Conservation (phyloP, 2,113 vertebrate species). For the Ochotona princeps region DNA sequence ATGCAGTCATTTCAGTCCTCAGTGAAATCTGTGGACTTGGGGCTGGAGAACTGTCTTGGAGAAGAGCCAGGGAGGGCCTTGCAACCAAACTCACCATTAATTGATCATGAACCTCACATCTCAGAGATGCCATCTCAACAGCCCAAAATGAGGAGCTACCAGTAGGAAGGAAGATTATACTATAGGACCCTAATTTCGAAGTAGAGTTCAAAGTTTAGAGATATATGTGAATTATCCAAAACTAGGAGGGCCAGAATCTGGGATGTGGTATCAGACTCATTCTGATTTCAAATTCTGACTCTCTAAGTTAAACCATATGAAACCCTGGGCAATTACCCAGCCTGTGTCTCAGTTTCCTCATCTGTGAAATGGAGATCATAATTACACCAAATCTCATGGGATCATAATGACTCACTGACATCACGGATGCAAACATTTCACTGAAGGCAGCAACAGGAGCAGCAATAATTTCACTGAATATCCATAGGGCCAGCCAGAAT, state of each 20-base stretch:
- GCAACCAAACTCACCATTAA: neutral
- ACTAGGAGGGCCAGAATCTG: neutral
- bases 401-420: neutral
- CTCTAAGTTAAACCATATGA: neutral
- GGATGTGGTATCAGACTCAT: neutral
- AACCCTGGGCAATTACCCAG: neutral
- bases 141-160: neutral
- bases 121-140: constrained; percentile 3
- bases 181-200: neutral
- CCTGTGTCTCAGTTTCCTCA: neutral
- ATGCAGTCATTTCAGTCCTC: constrained; percentile 74
- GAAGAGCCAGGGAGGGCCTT: neutral
- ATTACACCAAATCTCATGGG: neutral
- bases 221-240: neutral
- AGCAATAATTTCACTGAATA: neutral
- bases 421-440: neutral
- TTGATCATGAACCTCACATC: neutral
- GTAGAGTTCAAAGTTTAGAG: neutral
- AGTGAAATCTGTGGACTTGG: constrained; percentile 54
- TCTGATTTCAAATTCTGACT: constrained; percentile 5
- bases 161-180: neutral
- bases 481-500: neutral
- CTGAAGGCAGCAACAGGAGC: neutral
- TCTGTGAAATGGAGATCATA: neutral
- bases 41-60: constrained; percentile 11